phyloP scores from a whole-genome alignment of 2,888 invertebrate genomes.

The Spicauda simplicius region DNA sequence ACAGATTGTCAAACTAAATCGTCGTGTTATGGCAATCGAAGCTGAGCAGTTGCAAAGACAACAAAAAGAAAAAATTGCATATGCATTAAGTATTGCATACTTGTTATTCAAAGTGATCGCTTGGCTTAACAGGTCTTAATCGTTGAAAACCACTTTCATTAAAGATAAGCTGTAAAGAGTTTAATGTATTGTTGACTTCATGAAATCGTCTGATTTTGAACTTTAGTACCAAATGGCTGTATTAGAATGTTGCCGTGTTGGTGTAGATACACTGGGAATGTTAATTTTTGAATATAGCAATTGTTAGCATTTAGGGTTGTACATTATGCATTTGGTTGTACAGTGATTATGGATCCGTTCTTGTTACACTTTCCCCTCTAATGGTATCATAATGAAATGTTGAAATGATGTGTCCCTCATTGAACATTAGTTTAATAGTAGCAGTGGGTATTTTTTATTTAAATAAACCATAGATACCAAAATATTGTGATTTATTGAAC shows the following conservation, averaged over 20 bases:
- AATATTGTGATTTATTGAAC: conserved; percentile 4
- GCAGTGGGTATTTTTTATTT: conserved; percentile 68
- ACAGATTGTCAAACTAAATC: conserved; percentile 94
- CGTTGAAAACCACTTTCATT: conserved; percentile 54
- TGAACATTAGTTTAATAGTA: conserved; percentile 61
- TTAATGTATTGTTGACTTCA: conserved; percentile 67
- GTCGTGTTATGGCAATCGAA: conserved; percentile 94
- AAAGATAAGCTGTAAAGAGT: conserved; percentile 69
- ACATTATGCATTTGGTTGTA: conserved; percentile 63
- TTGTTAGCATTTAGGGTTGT: conserved; percentile 40
- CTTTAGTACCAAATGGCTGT: conserved; percentile 29
- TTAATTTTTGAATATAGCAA: conserved; percentile 18
- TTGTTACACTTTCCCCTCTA: conserved; percentile 56
- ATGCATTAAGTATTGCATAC: conserved; percentile 93
- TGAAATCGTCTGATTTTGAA: conserved; percentile 52
- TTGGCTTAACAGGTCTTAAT: conserved; percentile 88
- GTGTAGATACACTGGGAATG: conserved; percentile 31
- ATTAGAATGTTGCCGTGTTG: conserved; percentile 39
- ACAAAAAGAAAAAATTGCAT: conserved; percentile 94
- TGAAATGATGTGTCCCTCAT: conserved; percentile 56
- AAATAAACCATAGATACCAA: conserved; percentile 59
- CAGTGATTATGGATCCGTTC: conserved; percentile 59
- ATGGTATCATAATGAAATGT: conserved; percentile 61
- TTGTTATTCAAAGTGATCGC: conserved; percentile 93
- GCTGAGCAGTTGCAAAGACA: conserved; percentile 93